Percentiles rank a stretch among this genome's conserved stretches.
Conservation (phyloP, 2,113 vertebrate genomes). For the Oncorhynchus masou region DNA sequence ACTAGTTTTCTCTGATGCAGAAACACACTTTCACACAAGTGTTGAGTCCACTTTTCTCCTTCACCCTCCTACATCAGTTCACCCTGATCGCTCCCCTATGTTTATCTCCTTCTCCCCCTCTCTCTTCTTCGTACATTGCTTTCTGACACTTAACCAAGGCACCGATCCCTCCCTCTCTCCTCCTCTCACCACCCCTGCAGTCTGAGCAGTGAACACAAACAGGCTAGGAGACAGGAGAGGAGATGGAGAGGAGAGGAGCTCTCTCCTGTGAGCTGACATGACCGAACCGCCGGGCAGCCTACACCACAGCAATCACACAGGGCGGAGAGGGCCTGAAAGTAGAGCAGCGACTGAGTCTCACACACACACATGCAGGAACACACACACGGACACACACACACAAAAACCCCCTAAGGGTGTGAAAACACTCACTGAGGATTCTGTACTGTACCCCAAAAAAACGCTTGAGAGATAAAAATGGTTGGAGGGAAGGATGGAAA, state of each 20-base stretch:
- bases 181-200: not conserved
- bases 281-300: not conserved
- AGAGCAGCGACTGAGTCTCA: not conserved
- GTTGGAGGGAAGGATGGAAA: not conserved
- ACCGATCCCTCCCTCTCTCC: not conserved
- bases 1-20: too few species aligned
- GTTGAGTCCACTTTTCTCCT: too few species aligned
- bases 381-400: not conserved
- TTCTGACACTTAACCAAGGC: not conserved
- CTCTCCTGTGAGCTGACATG: not conserved
- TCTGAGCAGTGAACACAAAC: not conserved
- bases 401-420: constrained; percentile 4
- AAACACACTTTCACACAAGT: not conserved
- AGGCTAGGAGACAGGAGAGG: not conserved
- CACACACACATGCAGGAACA: not conserved
- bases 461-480: not conserved
- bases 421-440: too few species aligned
- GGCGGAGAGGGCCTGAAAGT: not conserved
- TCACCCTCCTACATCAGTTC: too few species aligned
- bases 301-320: not conserved
- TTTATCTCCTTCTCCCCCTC: not conserved
- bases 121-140: not conserved
- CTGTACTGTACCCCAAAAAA: too few species aligned
- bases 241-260: not conserved
- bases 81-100: not conserved